phyloP scores from a whole-genome alignment of 2,113 vertebrate genomes.

The Trematomus loennbergii region DNA sequence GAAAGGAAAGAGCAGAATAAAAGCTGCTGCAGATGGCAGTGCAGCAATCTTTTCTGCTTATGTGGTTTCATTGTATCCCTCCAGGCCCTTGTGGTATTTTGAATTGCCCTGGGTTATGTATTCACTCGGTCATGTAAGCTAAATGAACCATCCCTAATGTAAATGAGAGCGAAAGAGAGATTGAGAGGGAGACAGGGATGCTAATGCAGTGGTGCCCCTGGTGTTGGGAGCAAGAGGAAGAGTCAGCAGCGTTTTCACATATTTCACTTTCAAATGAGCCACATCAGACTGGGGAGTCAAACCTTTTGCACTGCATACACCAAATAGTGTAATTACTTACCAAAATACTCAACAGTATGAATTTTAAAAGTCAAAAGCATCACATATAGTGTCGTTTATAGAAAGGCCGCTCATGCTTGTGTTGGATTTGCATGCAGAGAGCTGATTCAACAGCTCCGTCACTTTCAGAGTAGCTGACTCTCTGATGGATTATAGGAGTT shows the following conservation, averaged over 20 bases:
- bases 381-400: slow-evolving; percentile 30
- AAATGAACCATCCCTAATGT: slow-evolving; percentile 84
- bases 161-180: slow-evolving; percentile 75
- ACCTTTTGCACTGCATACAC: slow-evolving; percentile 30
- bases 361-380: slow-evolving; percentile 37
- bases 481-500: slow-evolving; percentile 31
- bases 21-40: slow-evolving; percentile 54
- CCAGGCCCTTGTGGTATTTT: slow-evolving; percentile 67
- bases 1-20: slow-evolving; percentile 44
- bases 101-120: slow-evolving; percentile 78
- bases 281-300: slow-evolving; percentile 58
- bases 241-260: slow-evolving; percentile 75
- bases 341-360: slow-evolving; percentile 49
- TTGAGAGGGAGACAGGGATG: slow-evolving; percentile 68
- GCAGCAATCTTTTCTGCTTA: slow-evolving; percentile 70
- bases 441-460: slow-evolving; percentile 35
- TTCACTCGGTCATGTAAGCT: slow-evolving; percentile 79
- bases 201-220: slow-evolving; percentile 68
- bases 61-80: slow-evolving; percentile 67
- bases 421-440: slow-evolving; percentile 28
- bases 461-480: slow-evolving; percentile 54
- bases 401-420: slow-evolving; percentile 21
- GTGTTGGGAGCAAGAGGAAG: slow-evolving; percentile 65
- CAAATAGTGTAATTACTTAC: slow-evolving; percentile 58
- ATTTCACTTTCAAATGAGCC: slow-evolving; percentile 77